Base-by-base conservation (phyloP, 2,888 invertebrate genomes). In the Conops quadrifasciatus region DNA sequence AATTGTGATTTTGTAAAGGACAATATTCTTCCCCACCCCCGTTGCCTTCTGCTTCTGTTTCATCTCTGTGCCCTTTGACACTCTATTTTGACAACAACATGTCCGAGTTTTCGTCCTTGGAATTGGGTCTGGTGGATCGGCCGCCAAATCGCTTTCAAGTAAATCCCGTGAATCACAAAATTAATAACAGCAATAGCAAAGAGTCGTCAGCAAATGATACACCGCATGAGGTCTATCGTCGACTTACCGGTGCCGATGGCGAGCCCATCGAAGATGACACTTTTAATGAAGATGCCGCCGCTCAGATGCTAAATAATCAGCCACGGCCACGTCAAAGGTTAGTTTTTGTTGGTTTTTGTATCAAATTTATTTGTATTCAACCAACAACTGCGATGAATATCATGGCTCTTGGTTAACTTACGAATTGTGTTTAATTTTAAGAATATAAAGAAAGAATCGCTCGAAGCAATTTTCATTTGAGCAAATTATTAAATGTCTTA, bases 111-210 rank as follows among this genome's bases (percentile, higher is more conserved):
- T 78, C 82, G 65, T 80, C 85, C 15, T 80, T 83, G 75, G 86
- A 86, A 78, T 76, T 86, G 82, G 82, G 84, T 74, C 81, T 82
- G 73, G 82, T 83, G 72, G 86, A 86, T 76, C 80, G 84, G 59
- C 85, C 85, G 63, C 82, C 83, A 53, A 86, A 84, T 78, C 85
- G 86, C 51, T 86, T 86, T 73, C 86, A 86, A 82, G 86, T 86
- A 59, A 86, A 86, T 78, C 86, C 85, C 26, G 86, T 86, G 7
- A 83, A 83, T 73, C 82, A 84, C 72, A 84, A 82, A 72, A 80
- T 80, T 75, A 80, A 79, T 74, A 79, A 78, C 60, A 80, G 80
- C 43, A 80, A 76, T 62, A 72, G 77, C 75, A 80, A 78, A 75
- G 63, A 21, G 47, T 30, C 59, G 71, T 76, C 47, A 53, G 64